Base-by-base conservation (phyloP, 30 jellyfish, hydroid and myxozoan species). In the Aurelia coerulea region DNA sequence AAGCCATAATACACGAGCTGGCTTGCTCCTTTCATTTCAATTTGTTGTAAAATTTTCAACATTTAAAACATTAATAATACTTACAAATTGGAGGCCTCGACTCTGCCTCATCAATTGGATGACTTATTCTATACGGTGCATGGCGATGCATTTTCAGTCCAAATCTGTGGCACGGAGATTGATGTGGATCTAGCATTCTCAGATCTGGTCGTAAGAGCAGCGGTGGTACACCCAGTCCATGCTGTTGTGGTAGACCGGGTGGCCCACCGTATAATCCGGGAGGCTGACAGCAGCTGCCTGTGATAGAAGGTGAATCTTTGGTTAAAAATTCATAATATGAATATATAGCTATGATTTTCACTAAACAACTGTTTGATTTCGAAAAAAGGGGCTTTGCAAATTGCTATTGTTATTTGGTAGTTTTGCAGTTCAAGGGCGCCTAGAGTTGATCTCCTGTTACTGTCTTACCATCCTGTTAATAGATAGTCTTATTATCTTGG, bases 211-310 rank as follows among this genome's bases (percentile, higher is more conserved):
- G 68, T 29, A 81, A 85, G 51, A 89, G 76, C 51, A 89, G 76
- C 4, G 81, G 92, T 19, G 97, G 92, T 5, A 89, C 54, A 66
- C 85, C 84, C 52, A 75, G 63, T 53, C 86, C 76, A 12, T 75
- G 92, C 32, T 80, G 91, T 7, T 86, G 86, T 33, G 90, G 86
- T 6, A 74, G 72, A 80, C 64, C 90, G 42, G 78, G 39, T 14
- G 97, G 97, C 32, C 87, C 86, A 58, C 74, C 76, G 71, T 35
- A 81, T 49, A 73, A 89, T 5, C 92, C 91, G 10, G 87, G 76
- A 31, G 97, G 97, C 41, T 89, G 92, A 56, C 97, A 89, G 81
- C 97, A 89, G 12, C 91, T 76, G 65, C 97, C 97, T 89, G 97
- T 9, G 63, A 65, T 18, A 18, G 17, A 49, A 51, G 68, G 66